Evolutionary conservation across 2,113 vertebrate species (phyloP).

Genomic region (Macheiramphus alcinus): DNA sequence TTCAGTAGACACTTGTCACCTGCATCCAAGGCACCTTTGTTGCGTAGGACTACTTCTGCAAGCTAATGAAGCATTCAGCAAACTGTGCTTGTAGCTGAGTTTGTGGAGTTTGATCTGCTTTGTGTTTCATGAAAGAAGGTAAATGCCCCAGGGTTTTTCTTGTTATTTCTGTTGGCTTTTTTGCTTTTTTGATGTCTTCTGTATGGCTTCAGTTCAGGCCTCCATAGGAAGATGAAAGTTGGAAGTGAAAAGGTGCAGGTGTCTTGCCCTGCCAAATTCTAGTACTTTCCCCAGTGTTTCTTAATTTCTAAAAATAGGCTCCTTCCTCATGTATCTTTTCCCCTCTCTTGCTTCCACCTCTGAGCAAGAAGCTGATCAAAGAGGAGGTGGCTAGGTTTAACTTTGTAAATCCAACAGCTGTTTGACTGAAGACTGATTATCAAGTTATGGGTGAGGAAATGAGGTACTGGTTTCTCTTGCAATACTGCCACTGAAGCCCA

Average conservation of each 20-base stretch:
- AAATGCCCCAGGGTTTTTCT: not conserved
- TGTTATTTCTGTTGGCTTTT: not conserved
- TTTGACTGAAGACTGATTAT: not conserved
- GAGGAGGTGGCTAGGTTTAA: not conserved
- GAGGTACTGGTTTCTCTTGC: not conserved
- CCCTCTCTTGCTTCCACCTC: not conserved
- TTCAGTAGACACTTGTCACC: not conserved
- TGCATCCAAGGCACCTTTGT: not conserved
- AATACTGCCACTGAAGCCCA: not conserved
- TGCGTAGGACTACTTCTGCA: not conserved
- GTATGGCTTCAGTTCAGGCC: not conserved
- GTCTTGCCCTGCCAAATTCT: not conserved
- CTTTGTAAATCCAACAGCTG: not conserved
- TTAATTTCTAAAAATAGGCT: not conserved
- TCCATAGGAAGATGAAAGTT: not conserved
- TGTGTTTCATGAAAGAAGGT: not conserved
- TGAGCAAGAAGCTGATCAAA: not conserved
- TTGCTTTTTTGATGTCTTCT: not conserved
- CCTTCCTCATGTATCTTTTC: not conserved
- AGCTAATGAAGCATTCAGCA: not conserved
- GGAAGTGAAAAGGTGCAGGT: not conserved
- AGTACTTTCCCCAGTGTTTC: not conserved
- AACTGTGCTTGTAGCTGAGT: not conserved
- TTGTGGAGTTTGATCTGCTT: not conserved
- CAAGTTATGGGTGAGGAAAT: not conserved